These are phyloP conservation scores for Zaprionus capensis DNA, from an alignment of 1,140 invertebrate species.

Conservation along the genomic window DNA sequence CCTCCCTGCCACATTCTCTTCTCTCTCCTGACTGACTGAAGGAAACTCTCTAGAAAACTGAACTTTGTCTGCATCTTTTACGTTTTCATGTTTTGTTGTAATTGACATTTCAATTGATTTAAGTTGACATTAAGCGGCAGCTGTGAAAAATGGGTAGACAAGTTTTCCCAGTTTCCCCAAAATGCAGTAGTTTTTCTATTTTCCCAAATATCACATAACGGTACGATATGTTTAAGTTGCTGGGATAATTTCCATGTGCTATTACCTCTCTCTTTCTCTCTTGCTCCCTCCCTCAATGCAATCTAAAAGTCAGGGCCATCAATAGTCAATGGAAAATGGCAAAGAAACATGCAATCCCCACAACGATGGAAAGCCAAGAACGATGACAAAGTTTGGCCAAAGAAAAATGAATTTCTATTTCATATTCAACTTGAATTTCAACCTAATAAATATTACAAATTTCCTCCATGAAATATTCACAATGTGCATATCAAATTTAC, in stretches of 20 bases:
- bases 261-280: neutral
- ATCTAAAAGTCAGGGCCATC: conserved; percentile 3
- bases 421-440: no score
- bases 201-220: conserved; percentile 13
- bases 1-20: neutral
- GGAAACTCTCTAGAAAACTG: conserved; percentile 38
- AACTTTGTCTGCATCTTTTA: conserved; percentile 24
- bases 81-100: conserved; percentile 67
- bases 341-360: neutral
- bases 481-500: no score
- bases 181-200: conserved; percentile 1
- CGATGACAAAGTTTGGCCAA: neutral
- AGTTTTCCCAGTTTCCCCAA: conserved; percentile 13
- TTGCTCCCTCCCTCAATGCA: neutral
- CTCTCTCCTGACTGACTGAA: neutral
- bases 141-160: conserved; percentile 20
- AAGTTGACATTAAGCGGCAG: conserved; percentile 69
- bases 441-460: no score
- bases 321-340: neutral
- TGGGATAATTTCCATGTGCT: conserved; percentile 1
- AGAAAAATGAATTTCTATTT: neutral
- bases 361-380: neutral
- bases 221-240: conserved; percentile 7
- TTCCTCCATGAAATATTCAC: no score
- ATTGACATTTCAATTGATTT: conserved; percentile 79